These are phyloP conservation scores for Sebastes wilsoni DNA, from an alignment of 2,797 vertebrate species.

Conservation along the genomic window DNA sequence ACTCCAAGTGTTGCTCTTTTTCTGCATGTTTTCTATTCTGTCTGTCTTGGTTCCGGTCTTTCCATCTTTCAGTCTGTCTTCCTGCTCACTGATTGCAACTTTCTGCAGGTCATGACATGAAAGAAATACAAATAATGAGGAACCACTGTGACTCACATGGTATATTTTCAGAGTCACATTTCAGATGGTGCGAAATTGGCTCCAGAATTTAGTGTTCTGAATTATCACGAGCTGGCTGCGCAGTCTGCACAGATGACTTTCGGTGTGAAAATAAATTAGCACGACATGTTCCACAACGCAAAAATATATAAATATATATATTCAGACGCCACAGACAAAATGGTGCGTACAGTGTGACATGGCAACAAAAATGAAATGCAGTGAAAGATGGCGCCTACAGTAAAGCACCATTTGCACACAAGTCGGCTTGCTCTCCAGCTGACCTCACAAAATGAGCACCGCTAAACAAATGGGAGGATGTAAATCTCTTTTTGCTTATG, in stretches of 20 bases:
- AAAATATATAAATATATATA: background rate
- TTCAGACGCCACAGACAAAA: conserved; percentile 5
- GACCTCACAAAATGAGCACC: conserved; percentile 60
- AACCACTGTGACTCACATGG: background rate
- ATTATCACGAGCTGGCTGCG: background rate
- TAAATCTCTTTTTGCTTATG: conserved; percentile 52
- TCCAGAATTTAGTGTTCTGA: background rate
- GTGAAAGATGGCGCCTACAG: conserved; percentile 17
- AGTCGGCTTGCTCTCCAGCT: conserved; percentile 45
- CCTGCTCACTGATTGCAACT: background rate
- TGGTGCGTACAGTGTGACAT: background rate
- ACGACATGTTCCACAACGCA: conserved; percentile 33
- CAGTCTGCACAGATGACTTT: conserved; percentile 16
- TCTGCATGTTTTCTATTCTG: background rate
- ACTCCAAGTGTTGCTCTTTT: background rate
- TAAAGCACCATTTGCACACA: conserved; percentile 26
- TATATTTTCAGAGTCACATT: conserved; percentile 5
- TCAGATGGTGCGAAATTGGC: background rate
- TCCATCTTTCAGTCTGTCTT: background rate
- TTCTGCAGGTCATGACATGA: conserved; percentile 5
- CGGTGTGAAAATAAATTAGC: conserved; percentile 53
- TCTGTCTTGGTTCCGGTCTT: background rate
- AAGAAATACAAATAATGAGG: background rate
- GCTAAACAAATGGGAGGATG: conserved; percentile 52
- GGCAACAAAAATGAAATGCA: conserved; percentile 25